Evolutionary conservation across 2,797 vertebrate species (phyloP), one percentile per base, ranked within the genome.

Genomic region (Columba guinea): DNA sequence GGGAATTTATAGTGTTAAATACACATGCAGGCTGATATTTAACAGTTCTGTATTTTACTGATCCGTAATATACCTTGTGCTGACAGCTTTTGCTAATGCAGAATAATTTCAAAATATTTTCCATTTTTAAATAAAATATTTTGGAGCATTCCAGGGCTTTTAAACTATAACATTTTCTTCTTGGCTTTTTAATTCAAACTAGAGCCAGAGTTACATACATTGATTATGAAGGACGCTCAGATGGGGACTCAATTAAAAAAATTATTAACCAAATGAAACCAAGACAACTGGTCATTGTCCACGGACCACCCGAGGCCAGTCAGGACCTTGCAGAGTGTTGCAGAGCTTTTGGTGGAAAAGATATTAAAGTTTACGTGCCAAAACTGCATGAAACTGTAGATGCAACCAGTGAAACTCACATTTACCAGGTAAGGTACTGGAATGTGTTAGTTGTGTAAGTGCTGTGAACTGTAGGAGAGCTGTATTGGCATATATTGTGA

Each of bases 211-310:
- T 99, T 80, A 98, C 98, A 0, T 99, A 99, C 92, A 99, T 99
- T 81, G 99, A 99, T 97, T 99, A 99, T 10, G 99, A 99, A 98
- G 99, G 99, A 62, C 99, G 99, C 59, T 99, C 99, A 12, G 99
- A 99, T 27, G 99, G 99, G 1, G 99, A 99, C 96, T 99, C 99
- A 88, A 99, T 99, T 97, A 99, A 99, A 96, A 99, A 99, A 98
- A 99, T 99, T 70, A 99, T 99, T 91, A 99, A 99, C 97, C 99
- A 99, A 97, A 99, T 99, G 99, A 99, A 99, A 88, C 99, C 99
- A 39, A 98, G 99, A 26, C 99, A 99, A 97, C 96, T 99, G 87
- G 96, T 99, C 76, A 99, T 99, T 30, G 99, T 99, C 65, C 99
- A 98, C 4, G 99, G 99, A 30, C 99, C 99, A 5, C 98, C 99